Evolutionary conservation across 2,113 vertebrate species (phyloP), one percentile per base, ranked within the genome.

Genomic region (Uria lomvia): DNA sequence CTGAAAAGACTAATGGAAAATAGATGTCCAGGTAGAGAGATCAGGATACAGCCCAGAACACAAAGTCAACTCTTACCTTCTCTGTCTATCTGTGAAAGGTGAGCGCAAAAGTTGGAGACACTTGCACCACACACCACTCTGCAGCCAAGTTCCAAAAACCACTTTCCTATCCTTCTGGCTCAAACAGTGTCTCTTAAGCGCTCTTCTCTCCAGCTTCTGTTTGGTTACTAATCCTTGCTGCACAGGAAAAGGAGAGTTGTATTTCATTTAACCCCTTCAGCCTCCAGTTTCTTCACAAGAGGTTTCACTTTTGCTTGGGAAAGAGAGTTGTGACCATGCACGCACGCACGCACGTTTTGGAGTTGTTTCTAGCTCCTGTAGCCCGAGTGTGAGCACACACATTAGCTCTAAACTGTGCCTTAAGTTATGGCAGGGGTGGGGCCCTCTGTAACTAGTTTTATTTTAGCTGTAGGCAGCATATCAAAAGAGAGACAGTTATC

Each of bases 211-310:
- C 67, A 90, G 91, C 94, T 97, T 91, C 96, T 97, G 93, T 97
- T 97, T 93, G 86, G 94, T 97, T 95, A 66, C 95, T 96, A 96
- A 92, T 94, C 90, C 92, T 96, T 90, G 96, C 92, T 38, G 90
- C 72, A 96, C 96, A 95, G 97, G 96, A 98, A 97, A 97, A 96
- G 78, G 92, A 96, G 97, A 96, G 91, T 97, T 98, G 78, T 94
- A 45, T 97, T 97, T 98, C 97, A 92, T 96, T 98, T 98, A 97
- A 98, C 97, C 92, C 97, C 50, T 96, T 96, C 94, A 67, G 81
- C 58, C 32, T 70, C 91, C 62, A 42, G 67, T 82, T 92, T 79
- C 71, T 89, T 94, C 91, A 53, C 49, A 32, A 10, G 29, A 75
- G 60, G 82, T 95, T 97, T 92, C 5, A 22, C 72, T 95, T 93